Evolutionary conservation across 2,113 vertebrate genomes (phyloP).

Genomic region (Rhinichthys klamathensis): DNA sequence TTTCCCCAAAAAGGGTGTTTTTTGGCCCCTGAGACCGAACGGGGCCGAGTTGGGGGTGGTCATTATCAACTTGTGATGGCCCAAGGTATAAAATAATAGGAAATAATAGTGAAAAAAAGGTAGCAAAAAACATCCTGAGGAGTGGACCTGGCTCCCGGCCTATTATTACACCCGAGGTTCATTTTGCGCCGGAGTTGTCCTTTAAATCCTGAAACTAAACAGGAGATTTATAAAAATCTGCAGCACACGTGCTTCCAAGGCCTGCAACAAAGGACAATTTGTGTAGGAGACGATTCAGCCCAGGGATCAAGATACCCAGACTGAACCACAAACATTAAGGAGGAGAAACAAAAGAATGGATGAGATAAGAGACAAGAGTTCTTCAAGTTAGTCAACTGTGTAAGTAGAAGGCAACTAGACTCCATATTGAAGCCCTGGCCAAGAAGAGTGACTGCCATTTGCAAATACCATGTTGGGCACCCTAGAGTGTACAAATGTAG

Average conservation of each 20-base stretch:
- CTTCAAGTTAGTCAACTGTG: constrained; percentile 21
- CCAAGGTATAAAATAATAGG: too few species aligned
- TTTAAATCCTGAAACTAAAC: constrained; percentile 67
- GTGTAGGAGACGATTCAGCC: constrained; percentile 36
- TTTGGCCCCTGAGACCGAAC: too few species aligned
- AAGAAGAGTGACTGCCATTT: background rate
- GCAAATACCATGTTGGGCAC: background rate
- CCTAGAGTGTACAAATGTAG: background rate
- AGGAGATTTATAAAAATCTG: constrained; percentile 75
- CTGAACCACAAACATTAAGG: constrained; percentile 36
- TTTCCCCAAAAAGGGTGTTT: too few species aligned
- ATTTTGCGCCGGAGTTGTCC: too few species aligned
- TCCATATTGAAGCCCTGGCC: background rate
- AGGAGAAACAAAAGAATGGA: constrained; percentile 34
- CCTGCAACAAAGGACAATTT: constrained; percentile 63
- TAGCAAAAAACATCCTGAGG: too few species aligned
- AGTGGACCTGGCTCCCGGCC: too few species aligned
- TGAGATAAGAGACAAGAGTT: constrained; percentile 42
- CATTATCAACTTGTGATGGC: too few species aligned
- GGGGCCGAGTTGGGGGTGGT: too few species aligned
- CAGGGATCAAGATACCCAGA: constrained; percentile 44
- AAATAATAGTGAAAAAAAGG: too few species aligned
- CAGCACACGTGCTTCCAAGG: constrained; percentile 69
- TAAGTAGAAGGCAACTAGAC: background rate
- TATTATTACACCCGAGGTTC: too few species aligned